Evolutionary conservation across 2,113 vertebrate species (phyloP).

Genomic region (Chelonoidis abingdonii): DNA sequence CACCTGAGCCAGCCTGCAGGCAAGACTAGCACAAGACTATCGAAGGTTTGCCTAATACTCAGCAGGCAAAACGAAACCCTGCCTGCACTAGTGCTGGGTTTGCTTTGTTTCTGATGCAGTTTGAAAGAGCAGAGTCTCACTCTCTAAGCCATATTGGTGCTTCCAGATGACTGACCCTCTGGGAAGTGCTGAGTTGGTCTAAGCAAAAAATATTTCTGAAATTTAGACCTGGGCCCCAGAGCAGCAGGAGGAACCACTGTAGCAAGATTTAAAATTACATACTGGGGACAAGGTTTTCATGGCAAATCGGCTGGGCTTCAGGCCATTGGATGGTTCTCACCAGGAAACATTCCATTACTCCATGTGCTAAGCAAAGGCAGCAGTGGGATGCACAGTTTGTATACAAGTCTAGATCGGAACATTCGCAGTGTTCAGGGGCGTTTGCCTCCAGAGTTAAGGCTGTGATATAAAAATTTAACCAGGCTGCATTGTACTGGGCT

Average conservation of each 20-base stretch:
- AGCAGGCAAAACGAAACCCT: neutral
- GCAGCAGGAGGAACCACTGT: rapidly evolving
- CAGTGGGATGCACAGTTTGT: rapidly evolving
- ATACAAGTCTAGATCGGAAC: rapidly evolving
- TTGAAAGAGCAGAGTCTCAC: neutral
- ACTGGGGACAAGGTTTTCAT: rapidly evolving
- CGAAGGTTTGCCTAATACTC: neutral
- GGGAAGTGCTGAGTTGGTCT: rapidly evolving
- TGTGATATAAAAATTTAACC: rapidly evolving
- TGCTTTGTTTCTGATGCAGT: neutral
- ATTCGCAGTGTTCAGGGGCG: rapidly evolving
- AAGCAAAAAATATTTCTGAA: rapidly evolving
- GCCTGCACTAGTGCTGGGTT: neutral
- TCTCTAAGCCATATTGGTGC: neutral
- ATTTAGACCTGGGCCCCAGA: rapidly evolving
- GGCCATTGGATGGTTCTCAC: rapidly evolving
- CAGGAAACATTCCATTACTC: rapidly evolving
- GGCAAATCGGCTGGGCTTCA: rapidly evolving
- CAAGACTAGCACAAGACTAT: conserved; percentile 61
- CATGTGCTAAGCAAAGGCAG: rapidly evolving
- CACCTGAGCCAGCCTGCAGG: conserved; percentile 76
- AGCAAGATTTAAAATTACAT: neutral
- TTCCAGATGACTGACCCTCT: neutral
- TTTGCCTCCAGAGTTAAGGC: neutral
- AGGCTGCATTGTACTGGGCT: rapidly evolving